These are phyloP conservation scores for Ceratosolen solmsi DNA, from an alignment of 1,140 invertebrate species.

Conservation along the genomic window DNA sequence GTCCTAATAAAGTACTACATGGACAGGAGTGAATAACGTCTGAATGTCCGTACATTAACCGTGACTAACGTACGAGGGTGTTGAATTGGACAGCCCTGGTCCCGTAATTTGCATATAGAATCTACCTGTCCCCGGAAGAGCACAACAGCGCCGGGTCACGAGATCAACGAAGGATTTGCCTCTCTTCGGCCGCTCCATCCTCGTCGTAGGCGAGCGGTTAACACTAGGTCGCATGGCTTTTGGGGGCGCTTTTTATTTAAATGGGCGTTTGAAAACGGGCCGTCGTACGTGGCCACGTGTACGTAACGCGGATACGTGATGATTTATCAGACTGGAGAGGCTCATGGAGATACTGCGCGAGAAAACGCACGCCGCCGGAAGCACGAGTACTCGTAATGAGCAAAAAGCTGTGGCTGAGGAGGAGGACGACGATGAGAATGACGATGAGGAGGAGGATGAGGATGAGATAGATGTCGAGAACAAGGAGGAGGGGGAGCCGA, in stretches of 20 bases:
- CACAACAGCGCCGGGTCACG: background rate
- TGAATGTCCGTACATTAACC: background rate
- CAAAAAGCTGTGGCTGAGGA: background rate
- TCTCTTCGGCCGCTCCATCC: conserved; percentile 8
- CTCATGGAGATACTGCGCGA: conserved; percentile 66
- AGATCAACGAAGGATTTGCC: conserved; percentile 14
- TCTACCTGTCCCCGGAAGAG: background rate
- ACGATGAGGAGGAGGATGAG: conserved; percentile 1
- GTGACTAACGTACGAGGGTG: background rate
- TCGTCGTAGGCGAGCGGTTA: background rate
- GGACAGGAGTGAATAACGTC: background rate
- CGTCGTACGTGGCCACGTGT: background rate
- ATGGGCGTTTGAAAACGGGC: background rate
- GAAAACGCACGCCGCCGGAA: conserved; percentile 54
- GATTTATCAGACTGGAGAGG: conserved; percentile 71
- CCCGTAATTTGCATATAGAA: background rate
- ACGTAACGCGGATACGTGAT: conserved; percentile 67
- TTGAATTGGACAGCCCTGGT: too few relatives aligned
- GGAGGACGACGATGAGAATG: background rate
- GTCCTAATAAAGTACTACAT: background rate
- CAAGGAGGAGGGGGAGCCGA: background rate
- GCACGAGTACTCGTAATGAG: background rate
- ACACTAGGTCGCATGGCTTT: conserved; percentile 30
- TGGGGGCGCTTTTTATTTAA: conserved; percentile 11
- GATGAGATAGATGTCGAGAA: conserved; percentile 19